Conservation (phyloP, 2,797 vertebrate species). For the Myiotriccus ornatus region DNA sequence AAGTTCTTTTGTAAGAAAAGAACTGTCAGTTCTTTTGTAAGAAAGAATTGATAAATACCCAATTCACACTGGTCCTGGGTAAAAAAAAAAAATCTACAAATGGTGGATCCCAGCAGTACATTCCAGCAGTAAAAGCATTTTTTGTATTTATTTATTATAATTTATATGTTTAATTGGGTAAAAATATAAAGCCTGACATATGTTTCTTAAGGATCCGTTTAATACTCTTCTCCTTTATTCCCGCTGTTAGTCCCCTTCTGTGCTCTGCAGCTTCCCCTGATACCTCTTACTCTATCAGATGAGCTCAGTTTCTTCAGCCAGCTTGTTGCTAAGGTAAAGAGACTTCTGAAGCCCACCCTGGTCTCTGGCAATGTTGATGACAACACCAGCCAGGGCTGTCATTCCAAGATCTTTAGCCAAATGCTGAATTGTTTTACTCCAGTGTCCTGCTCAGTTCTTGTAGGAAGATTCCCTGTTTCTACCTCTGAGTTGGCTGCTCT, state of each 20-base stretch:
- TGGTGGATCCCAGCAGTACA: background rate
- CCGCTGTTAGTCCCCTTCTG: fast-evolving
- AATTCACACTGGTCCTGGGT: background rate
- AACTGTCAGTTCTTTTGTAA: background rate
- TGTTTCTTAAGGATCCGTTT: background rate
- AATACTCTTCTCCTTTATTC: background rate
- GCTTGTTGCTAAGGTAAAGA: background rate
- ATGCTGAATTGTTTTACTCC: background rate
- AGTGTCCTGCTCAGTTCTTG: background rate
- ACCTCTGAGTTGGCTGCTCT: background rate
- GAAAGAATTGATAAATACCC: background rate
- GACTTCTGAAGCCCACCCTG: background rate
- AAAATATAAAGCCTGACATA: background rate
- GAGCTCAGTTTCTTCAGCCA: background rate
- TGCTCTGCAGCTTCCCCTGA: background rate
- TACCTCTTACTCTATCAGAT: background rate
- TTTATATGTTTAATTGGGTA: background rate
- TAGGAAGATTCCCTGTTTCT: background rate
- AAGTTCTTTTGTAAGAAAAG: background rate
- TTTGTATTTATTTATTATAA: background rate
- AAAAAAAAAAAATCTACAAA: background rate
- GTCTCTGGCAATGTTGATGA: background rate
- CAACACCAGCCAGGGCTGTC: background rate
- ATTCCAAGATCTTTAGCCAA: background rate
- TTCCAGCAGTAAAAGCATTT: background rate